Conservation (phyloP, 2,797 vertebrate species). For the Pseudochirops corinnae region DNA sequence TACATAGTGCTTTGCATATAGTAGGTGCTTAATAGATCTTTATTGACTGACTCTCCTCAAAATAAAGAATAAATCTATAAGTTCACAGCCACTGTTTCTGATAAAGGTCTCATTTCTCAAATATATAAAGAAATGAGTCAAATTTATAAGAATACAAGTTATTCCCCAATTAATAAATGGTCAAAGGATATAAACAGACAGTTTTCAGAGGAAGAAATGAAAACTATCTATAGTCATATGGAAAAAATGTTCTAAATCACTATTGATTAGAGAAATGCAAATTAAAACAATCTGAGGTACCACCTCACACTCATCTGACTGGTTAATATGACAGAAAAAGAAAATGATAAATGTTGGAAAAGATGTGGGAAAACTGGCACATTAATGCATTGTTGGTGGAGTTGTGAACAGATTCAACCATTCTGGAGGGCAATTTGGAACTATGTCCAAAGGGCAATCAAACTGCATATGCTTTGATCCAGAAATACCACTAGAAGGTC, state of each 20-base stretch:
- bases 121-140: neutral
- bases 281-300: neutral
- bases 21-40: neutral
- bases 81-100: neutral
- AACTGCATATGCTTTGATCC: neutral
- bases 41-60: neutral
- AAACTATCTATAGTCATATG: neutral
- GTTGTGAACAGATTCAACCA: neutral
- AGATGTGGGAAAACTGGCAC: neutral
- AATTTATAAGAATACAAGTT: neutral
- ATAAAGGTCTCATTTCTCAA: neutral
- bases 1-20: neutral
- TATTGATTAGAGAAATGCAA: neutral
- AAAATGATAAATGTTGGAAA: neutral
- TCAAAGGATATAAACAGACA: neutral
- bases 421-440: neutral
- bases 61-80: neutral
- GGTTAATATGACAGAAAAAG: neutral
- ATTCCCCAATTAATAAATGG: neutral
- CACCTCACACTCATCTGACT: neutral
- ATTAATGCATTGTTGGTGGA: neutral
- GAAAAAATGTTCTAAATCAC: neutral
- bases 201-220: neutral
- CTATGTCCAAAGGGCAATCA: neutral
- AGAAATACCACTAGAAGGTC: neutral